These are phyloP conservation scores for Phylloscopus trochiloides DNA, from an alignment of 2,113 vertebrate species.

Conservation along the genomic window DNA sequence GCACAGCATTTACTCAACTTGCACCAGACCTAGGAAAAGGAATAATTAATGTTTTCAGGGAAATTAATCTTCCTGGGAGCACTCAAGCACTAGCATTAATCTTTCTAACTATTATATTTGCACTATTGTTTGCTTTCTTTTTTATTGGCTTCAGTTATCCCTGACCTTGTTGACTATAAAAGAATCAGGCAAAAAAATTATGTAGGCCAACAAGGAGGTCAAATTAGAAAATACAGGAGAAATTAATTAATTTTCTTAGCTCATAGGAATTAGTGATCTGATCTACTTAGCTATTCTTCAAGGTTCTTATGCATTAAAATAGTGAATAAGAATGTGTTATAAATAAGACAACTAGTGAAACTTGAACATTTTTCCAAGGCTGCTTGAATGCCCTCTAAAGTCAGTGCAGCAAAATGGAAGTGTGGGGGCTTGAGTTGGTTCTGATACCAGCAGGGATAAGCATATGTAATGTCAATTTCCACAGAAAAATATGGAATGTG, in stretches of 20 bases:
- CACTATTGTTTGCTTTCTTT: neutral
- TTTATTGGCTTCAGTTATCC: neutral
- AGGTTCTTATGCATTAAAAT: conserved; percentile 2
- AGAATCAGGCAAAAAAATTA: neutral
- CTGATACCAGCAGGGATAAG: accelerated
- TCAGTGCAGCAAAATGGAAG: neutral
- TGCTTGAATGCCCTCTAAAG: neutral
- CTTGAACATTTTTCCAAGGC: neutral
- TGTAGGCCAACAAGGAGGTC: conserved; percentile 37
- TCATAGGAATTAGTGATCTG: conserved; percentile 45
- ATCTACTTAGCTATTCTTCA: conserved; percentile 48
- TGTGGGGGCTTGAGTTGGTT: neutral
- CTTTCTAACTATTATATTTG: neutral
- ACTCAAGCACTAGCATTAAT: conserved; percentile 18
- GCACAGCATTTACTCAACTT: neutral
- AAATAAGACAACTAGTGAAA: neutral
- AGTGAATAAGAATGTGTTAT: neutral
- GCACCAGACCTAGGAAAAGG: neutral
- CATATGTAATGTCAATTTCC: neutral
- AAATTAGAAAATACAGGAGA: conserved; percentile 17
- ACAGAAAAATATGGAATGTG: neutral
- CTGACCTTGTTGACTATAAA: conserved; percentile 8
- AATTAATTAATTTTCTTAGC: conserved; percentile 7
- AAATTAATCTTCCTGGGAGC: conserved; percentile 2
- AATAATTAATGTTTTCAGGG: conserved; percentile 32